Base-by-base conservation (phyloP, 2,113 vertebrate species). In the Xyliphius kryptos region DNA sequence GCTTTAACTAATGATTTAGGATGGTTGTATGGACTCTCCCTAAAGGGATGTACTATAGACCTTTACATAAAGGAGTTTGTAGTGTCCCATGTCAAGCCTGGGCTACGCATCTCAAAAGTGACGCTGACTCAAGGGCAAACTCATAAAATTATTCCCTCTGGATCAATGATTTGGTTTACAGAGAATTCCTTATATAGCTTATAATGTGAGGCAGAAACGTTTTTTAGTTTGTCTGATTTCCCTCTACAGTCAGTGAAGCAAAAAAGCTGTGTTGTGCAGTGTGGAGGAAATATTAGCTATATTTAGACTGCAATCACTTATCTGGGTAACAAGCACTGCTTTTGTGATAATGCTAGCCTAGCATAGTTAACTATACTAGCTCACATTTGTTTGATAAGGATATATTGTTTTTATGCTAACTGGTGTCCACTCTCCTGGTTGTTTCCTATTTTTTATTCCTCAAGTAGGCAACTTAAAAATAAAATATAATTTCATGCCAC, bases 71-170 rank as follows among this genome's bases (percentile, higher is more conserved):
- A 56, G 22, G 38, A 52, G 55, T 37, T 46, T 17, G 51, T 56
- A 47, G 41, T 50, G 19, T 36, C 48, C 37, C 47, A 64, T 68
- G 56, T 63, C 54, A 49, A 56, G 49, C 32, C 55, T 59, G 16
- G 6, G 32, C 19, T 68, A 53, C 50, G 44, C 20, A 36, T 65
- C 40, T 56, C 57, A 44, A 54, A 46, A 56, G 16, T 62, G 56
- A 37, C 44, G 17, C 54, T 64, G 60, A 64, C 60, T 68, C 56
- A 47, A 66, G 56, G 46, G 48, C 50, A 61, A 52, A 68, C 59
- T 68, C 53, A 56, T 49, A 74, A 70, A 74, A 37, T 20, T n/a
- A n/a, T 26, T 56, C 46, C 51, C 60, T 17, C 14, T 22, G 51
- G 68, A 52, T 49, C 50, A 49, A 40, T 53, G 15, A 55, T 21